A percentile compares a stretch with the other conserved stretches of the same genome.
Conservation (phyloP, 1,140 invertebrate species). For the Solenopsis fugax region DNA sequence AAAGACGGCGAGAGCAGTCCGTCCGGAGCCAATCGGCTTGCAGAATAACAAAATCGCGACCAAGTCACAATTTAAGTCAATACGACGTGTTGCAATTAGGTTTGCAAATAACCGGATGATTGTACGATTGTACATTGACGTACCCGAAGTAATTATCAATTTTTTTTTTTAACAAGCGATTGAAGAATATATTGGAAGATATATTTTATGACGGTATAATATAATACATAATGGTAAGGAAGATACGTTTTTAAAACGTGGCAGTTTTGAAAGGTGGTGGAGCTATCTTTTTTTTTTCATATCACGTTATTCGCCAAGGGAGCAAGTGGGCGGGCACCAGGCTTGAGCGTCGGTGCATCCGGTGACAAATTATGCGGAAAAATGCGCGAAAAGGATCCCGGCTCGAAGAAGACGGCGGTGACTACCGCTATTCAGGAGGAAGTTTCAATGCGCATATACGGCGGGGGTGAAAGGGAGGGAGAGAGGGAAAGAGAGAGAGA, state of each 20-base stretch:
- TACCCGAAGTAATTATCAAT: neutral
- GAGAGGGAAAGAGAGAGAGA: neutral
- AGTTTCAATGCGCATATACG: conserved; percentile 71
- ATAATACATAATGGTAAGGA: neutral
- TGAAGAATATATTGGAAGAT: neutral
- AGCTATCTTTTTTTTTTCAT: conserved; percentile 45
- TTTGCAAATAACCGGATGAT: neutral
- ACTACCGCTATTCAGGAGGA: conserved; percentile 37
- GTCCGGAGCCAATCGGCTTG: neutral
- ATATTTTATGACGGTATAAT: conserved; percentile 13
- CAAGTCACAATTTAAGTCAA: neutral
- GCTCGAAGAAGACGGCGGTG: conserved; percentile 59
- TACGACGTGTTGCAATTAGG: neutral
- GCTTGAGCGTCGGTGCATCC: conserved; percentile 43
- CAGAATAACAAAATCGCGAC: conserved; percentile 9
- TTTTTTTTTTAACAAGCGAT: neutral
- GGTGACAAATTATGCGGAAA: conserved; percentile 75
- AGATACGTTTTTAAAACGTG: conserved; percentile 37
- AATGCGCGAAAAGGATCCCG: conserved; percentile 64
- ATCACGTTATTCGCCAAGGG: conserved; percentile 43
- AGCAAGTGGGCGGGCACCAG: conserved; percentile 37
- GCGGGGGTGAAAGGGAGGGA: neutral
- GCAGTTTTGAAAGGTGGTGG: conserved; percentile 20
- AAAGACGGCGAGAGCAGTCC: neutral
- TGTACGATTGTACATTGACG: too few species aligned